Evolutionary conservation across 2,797 vertebrate genomes (phyloP).

Genomic region (Dendrocincla tyrannina): DNA sequence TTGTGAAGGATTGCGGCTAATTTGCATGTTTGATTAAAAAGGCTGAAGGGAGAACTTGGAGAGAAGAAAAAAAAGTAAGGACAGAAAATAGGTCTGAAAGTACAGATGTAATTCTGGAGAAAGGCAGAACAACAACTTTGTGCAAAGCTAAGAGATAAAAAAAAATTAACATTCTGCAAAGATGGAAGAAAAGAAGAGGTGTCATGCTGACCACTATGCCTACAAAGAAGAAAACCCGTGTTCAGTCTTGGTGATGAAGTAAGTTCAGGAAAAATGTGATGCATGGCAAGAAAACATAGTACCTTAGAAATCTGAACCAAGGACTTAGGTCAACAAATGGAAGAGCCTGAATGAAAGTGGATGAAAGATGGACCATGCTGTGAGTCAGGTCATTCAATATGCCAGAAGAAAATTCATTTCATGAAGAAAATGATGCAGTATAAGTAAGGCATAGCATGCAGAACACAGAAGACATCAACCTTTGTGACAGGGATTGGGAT

Average conservation of each 20-base stretch:
- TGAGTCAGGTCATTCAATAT: not conserved
- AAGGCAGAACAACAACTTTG: not conserved
- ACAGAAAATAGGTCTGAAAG: not conserved
- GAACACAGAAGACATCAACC: not conserved
- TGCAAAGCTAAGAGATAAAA: not conserved
- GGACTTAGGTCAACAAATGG: not conserved
- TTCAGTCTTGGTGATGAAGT: not conserved
- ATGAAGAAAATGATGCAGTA: not conserved
- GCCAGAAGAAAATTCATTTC: not conserved
- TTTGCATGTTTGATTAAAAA: not conserved
- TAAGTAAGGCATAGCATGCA: not conserved
- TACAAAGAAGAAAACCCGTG: not conserved
- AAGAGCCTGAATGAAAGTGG: not conserved
- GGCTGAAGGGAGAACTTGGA: not conserved
- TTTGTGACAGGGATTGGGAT: not conserved
- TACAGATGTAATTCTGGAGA: not conserved
- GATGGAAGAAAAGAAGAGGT: not conserved
- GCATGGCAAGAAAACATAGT: not conserved
- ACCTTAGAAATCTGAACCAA: not conserved
- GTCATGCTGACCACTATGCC: not conserved
- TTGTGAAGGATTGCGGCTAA: not conserved
- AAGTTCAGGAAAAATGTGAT: not conserved
- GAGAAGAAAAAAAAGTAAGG: not conserved
- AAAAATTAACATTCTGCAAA: not conserved
- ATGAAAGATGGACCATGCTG: not conserved